These are phyloP conservation scores for Atrichornis clamosus DNA, from an alignment of 2,113 vertebrate species.

Conservation along the genomic window DNA sequence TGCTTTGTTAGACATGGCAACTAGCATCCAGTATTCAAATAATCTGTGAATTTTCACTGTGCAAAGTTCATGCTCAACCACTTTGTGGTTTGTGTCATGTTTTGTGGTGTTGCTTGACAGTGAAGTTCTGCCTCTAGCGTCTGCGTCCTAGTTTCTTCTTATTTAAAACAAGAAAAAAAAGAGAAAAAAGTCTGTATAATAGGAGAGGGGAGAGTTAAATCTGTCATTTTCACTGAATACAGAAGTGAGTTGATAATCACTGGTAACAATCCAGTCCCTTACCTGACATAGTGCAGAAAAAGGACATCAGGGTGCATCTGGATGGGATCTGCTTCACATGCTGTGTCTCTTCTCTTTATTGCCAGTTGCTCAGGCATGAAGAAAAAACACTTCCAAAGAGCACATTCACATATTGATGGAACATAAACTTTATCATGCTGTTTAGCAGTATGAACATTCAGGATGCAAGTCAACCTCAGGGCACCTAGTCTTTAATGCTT, in stretches of 20 bases:
- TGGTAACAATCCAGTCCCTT: neutral
- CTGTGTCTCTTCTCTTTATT: neutral
- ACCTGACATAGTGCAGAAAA: neutral
- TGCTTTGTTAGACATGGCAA: neutral
- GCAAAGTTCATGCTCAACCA: neutral
- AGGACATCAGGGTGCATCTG: neutral
- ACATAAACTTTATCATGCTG: constrained; percentile 40
- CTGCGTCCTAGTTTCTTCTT: neutral
- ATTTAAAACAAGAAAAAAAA: neutral
- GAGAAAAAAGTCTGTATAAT: rapidly evolving
- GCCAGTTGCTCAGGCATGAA: constrained; percentile 15
- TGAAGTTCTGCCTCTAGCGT: neutral
- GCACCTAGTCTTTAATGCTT: neutral
- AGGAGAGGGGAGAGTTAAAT: neutral
- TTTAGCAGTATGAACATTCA: neutral
- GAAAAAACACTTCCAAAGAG: constrained; percentile 13
- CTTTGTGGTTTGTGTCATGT: neutral
- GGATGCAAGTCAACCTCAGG: neutral
- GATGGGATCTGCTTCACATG: neutral
- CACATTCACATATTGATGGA: constrained; percentile 28
- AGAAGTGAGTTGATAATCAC: neutral
- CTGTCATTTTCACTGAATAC: neutral
- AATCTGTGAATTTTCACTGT: neutral
- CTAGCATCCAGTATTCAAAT: neutral
- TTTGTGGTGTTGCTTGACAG: neutral